Base-by-base conservation (phyloP, 2,113 vertebrate genomes). In the Forbesichthys papilliferus region DNA sequence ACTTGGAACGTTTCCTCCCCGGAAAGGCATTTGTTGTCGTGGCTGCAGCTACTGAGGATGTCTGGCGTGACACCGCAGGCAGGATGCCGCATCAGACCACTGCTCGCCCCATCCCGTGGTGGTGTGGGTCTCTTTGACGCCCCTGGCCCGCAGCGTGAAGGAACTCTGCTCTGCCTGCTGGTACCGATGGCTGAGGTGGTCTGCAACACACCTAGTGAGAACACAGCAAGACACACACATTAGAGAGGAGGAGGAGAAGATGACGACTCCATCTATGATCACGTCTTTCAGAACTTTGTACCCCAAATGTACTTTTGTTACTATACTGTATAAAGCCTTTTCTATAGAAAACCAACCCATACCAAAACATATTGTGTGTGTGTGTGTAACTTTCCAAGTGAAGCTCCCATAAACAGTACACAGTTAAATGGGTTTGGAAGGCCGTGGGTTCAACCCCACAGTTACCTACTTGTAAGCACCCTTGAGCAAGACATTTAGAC, bases 81-180 rank as follows among this genome's bases (percentile, higher is more conserved):
- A 27, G 65, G 90, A 73, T 33, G 72, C 11, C 1, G 89, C 68
- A 47, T 75, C 63, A 3, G 66, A 57, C 51, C 1, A 36, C 11
- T 80, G 27, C 34, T 5, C 9, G 64, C 53, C 61, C 59, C 27
- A 27, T 27, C 27, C 27, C 27, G 2, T 27, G 27, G 1, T 27
- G 27, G 27, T 27, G 27, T 27, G 27, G 27, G 27, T 27, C 27
- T 84, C 86, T 33, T 60, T 62, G 0, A 9, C 49, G 10, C 55
- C 64, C 66, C 83, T 71, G 75, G 82, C 85, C 78, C 71, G 80
- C 80, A 92, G 73, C 51, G 86, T 89, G 87, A 94, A 95, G 80
- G 92, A 94, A 88, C 89, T 93, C 71, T 85, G 93, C 84, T 89
- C 82, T 11, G 92, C 92, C 81, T 87, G 81, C 71, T 65, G 89